These are phyloP conservation scores for Aproaerema taeniolella DNA, from an alignment of 2,888 invertebrate genomes.

Conservation along the genomic window DNA sequence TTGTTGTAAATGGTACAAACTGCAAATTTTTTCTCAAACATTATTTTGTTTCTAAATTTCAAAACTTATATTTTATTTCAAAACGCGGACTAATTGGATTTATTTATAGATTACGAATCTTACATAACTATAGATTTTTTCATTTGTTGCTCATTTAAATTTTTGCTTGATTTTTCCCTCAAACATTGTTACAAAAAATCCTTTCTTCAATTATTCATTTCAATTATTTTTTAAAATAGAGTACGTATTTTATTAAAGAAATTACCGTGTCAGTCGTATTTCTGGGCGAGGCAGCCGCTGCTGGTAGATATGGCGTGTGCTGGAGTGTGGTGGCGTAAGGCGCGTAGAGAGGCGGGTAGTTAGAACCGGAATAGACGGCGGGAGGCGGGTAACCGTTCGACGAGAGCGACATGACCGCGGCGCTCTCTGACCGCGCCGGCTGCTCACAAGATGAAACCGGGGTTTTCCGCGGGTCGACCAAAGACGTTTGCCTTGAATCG, in stretches of 20 bases:
- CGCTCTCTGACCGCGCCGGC: slow-evolving; percentile 59
- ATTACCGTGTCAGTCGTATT: slow-evolving; percentile 76
- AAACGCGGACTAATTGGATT: too few species aligned
- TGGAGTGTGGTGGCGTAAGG: slow-evolving; percentile 85
- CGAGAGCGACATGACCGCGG: slow-evolving; percentile 80
- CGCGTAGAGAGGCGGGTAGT: slow-evolving; percentile 83
- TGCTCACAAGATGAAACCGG: slow-evolving; percentile 51
- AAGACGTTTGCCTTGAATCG: slow-evolving; percentile 39
- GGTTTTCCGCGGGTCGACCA: slow-evolving; percentile 40
- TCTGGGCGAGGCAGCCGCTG: slow-evolving; percentile 80
- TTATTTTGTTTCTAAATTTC: too few species aligned
- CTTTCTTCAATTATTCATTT: too few species aligned
- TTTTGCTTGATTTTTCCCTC: too few species aligned
- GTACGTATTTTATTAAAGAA: slow-evolving; percentile 10
- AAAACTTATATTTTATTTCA: too few species aligned
- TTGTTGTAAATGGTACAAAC: not conserved
- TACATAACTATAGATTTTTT: too few species aligned
- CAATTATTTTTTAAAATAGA: not conserved
- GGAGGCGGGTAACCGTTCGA: slow-evolving; percentile 80
- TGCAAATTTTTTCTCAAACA: too few species aligned
- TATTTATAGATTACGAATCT: too few species aligned
- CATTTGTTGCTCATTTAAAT: too few species aligned
- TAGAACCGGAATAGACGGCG: slow-evolving; percentile 80
- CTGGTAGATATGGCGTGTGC: slow-evolving; percentile 85
- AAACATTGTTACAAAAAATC: too few species aligned